A percentile compares a stretch with the other conserved stretches of the same genome.
phyloP scores from a whole-genome alignment of 2,797 vertebrate genomes.

The Platyrinchus mystaceus region DNA sequence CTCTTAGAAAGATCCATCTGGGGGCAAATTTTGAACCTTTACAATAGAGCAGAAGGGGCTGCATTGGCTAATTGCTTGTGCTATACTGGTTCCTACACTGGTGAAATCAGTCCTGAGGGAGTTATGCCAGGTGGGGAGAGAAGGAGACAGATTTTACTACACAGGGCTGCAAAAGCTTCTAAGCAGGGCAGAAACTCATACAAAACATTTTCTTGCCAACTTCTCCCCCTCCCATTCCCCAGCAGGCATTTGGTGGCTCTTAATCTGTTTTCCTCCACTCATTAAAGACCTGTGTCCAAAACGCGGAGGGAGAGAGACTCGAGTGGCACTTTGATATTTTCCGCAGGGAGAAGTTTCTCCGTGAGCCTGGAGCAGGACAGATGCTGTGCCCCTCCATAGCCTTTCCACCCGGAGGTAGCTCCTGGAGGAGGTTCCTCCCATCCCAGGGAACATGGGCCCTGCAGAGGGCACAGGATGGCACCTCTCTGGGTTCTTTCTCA shows the following conservation, averaged over 20 bases:
- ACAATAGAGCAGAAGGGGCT: slow-evolving; percentile 20
- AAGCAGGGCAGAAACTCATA: slow-evolving; percentile 31
- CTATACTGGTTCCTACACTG: background rate
- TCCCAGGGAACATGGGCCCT: rapidly evolving
- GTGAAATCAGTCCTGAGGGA: slow-evolving; percentile 46
- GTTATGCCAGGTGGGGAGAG: slow-evolving; percentile 51
- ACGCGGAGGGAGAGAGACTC: background rate
- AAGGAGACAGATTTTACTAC: slow-evolving; percentile 40
- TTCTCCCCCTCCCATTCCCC: background rate
- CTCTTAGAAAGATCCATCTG: background rate
- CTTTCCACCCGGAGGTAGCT: background rate
- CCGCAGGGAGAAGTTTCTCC: background rate
- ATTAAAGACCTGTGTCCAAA: slow-evolving; percentile 20
- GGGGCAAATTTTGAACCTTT: background rate
- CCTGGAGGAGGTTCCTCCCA: background rate
- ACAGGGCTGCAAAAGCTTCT: background rate
- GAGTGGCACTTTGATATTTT: background rate
- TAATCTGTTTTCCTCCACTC: slow-evolving; percentile 34
- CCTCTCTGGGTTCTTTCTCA: background rate
- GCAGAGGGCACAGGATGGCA: background rate
- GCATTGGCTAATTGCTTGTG: slow-evolving; percentile 25
- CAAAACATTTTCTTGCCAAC: slow-evolving; percentile 34
- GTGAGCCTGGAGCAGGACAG: rapidly evolving
- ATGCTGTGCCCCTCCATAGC: background rate
- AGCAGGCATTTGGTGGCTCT: background rate